Base-by-base conservation (phyloP, 2,888 invertebrate species). In the Lasioglossum morio region DNA sequence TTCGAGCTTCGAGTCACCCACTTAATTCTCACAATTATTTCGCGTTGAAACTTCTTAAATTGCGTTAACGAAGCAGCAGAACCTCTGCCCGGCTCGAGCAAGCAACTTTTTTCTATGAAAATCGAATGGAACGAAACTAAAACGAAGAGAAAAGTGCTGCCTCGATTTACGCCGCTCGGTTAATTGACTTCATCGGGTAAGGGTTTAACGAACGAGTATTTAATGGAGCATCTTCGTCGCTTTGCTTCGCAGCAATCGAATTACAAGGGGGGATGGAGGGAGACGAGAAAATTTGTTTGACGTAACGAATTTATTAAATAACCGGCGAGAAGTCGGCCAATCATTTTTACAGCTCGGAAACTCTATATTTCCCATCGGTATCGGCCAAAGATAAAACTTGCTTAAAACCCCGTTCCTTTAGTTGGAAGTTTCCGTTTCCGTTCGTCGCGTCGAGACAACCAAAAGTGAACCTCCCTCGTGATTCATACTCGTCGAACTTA, bases 251-350 rank as follows among this genome's bases (percentile, higher is more conserved):
- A 57, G 60, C 34, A 34, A 75, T 77, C 34, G 23, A 82, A 79
- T 79, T 73, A 73, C n/a, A 53, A 3, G 3, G 14, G n/a, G 4
- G 19, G 4, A 0, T 2, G 14, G 27, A 34, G 2, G 4, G 14
- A n/a, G 2, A 19, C n/a, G 10, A 46, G 63, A 60, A 80, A 84
- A 77, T 75, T 63, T 53, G 72, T 85, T 85, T 63, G 77, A 74
- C 73, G 63, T 72, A 77, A 86, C 48, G 77, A 77, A 84, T 79
- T 84, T 80, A 75, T 72, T 57, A 86, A 85, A 86, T 86, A 77
- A 78, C 37, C 46, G 74, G 57, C 27, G 43, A 37, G 34, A 81
- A 78, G 70, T 81, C 66, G 77, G 77, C 48, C 85, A 86, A 85
- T 81, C 66, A 72, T 63, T 77, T 74, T 84, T 77, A 40, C 72